Conservation (phyloP, 2,797 vertebrate species). For the Clamator glandarius region DNA sequence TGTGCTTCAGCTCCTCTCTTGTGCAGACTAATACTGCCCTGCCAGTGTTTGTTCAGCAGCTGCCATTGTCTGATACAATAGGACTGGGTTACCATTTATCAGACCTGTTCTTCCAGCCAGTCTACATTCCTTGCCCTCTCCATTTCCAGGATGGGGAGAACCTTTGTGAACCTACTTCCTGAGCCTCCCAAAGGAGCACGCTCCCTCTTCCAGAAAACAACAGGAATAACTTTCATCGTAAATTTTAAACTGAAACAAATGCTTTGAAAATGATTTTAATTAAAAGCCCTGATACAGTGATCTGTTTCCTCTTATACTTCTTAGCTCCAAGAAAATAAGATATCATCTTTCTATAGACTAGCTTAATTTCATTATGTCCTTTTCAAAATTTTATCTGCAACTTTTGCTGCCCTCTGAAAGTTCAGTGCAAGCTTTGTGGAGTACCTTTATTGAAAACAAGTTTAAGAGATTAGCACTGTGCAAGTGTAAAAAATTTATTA, state of each 20-base stretch:
- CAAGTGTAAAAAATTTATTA: neutral
- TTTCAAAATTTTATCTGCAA: neutral
- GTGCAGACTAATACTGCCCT: conserved; percentile 4
- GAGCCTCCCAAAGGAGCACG: neutral
- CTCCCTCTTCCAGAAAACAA: neutral
- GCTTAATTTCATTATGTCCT: neutral
- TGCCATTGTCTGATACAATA: conserved; percentile 58
- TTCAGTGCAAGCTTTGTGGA: neutral
- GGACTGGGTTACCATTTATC: conserved; percentile 46
- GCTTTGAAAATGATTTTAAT: neutral
- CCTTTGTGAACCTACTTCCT: conserved; percentile 18
- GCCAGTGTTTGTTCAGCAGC: conserved; percentile 47
- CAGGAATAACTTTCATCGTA: neutral
- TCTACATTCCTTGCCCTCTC: conserved; percentile 47
- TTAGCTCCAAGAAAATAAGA: neutral
- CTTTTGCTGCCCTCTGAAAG: neutral
- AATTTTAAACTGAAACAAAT: neutral
- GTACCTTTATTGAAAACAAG: neutral
- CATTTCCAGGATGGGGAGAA: conserved; percentile 47
- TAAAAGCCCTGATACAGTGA: neutral
- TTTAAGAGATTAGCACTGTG: neutral
- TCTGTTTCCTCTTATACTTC: neutral
- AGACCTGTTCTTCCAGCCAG: conserved; percentile 66
- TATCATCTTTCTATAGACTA: neutral
- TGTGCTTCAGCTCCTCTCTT: conserved; percentile 14